Evolutionary conservation across 2,797 vertebrate species (phyloP).

Genomic region (Okamejei kenojei): DNA sequence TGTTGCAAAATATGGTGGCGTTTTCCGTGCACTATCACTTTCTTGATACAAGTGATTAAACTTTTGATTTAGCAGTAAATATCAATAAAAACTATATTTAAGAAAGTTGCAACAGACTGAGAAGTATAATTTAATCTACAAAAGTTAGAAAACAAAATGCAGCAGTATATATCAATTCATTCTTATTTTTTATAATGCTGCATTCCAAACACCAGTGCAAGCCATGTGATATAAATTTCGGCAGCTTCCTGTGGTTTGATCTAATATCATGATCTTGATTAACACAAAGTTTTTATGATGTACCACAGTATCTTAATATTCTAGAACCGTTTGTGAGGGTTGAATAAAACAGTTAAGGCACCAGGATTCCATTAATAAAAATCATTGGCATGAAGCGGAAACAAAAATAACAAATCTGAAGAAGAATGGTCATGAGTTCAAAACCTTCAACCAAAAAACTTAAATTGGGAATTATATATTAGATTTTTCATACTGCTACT

Average conservation of each 20-base stretch:
- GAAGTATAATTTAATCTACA: neutral
- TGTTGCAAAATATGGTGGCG: neutral
- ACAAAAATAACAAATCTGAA: neutral
- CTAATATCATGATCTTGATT: neutral
- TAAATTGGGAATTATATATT: too few species aligned
- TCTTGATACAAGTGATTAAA: neutral
- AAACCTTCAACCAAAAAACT: constrained; percentile 4
- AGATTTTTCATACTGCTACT: neutral
- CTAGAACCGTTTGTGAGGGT: neutral
- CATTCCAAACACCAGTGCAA: neutral
- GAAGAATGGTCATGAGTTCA: neutral
- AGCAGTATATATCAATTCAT: neutral
- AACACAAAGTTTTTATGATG: constrained; percentile 1
- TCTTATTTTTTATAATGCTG: neutral
- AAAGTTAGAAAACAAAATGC: neutral
- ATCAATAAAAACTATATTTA: neutral
- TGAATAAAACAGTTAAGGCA: neutral
- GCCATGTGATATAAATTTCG: neutral
- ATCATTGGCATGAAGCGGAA: neutral
- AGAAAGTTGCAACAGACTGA: neutral
- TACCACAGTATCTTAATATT: neutral
- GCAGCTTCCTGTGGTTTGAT: neutral
- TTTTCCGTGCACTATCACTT: neutral
- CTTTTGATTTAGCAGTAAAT: neutral
- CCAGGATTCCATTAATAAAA: neutral